Percentiles rank a stretch among this genome's conserved stretches.
Conservation (phyloP, 2,113 vertebrate genomes). For the Hipposideros armiger region DNA sequence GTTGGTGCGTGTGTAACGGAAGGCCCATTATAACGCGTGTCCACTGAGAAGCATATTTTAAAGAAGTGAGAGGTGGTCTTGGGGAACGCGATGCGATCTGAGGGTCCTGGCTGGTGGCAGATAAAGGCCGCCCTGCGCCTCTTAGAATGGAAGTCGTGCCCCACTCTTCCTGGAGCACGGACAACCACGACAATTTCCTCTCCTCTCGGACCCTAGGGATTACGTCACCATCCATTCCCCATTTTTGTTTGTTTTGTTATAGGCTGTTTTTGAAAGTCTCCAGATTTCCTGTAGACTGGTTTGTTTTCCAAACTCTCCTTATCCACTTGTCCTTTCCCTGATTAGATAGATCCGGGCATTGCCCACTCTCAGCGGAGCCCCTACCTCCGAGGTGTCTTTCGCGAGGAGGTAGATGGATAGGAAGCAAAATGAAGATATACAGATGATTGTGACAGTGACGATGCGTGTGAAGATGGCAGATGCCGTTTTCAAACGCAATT, state of each 20-base stretch:
- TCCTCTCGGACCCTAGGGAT: neutral
- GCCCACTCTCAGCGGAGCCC: neutral
- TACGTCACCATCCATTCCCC: neutral
- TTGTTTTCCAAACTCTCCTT: neutral
- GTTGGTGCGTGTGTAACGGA: neutral
- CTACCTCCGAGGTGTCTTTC: too few species aligned
- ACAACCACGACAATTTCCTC: neutral
- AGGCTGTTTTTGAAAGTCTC: neutral
- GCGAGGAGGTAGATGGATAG: accelerated
- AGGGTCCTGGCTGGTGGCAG: neutral
- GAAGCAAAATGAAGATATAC: neutral
- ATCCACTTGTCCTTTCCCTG: neutral
- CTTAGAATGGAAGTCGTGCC: neutral
- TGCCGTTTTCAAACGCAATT: accelerated
- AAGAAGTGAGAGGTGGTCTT: neutral
- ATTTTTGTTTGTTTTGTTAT: neutral
- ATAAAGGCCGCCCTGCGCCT: neutral
- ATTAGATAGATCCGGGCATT: accelerated
- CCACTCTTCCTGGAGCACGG: too few species aligned
- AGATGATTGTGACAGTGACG: neutral
- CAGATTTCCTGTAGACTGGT: neutral
- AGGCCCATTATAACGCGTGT: neutral
- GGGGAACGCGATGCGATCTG: accelerated
- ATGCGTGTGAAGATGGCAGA: neutral
- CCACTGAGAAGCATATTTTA: accelerated